Conservation (phyloP, 2,113 vertebrate genomes). For the Salvelinus fontinalis region DNA sequence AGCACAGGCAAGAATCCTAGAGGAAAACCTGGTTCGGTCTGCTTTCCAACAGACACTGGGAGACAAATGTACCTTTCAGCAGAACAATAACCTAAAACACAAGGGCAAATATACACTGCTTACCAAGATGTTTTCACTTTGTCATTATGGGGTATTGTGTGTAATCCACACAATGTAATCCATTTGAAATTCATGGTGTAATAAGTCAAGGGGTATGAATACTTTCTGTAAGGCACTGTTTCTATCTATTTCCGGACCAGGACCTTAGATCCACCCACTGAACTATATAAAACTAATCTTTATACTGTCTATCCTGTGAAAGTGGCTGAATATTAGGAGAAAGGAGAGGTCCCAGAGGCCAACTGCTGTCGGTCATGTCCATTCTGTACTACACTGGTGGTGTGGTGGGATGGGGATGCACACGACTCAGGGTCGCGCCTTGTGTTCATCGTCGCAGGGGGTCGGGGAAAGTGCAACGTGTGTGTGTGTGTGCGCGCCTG, state of each 20-base stretch:
- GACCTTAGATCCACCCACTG: constrained; percentile 17
- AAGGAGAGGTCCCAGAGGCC: constrained; percentile 27
- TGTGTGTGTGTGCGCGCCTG: neutral
- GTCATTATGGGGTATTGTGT: no score
- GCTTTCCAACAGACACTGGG: no score
- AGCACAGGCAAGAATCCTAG: no score
- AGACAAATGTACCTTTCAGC: no score
- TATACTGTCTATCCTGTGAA: neutral
- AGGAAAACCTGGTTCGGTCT: no score
- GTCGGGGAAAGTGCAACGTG: neutral
- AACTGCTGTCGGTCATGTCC: constrained; percentile 48
- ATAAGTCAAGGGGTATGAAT: no score
- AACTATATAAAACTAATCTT: constrained; percentile 2
- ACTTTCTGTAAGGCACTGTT: no score
- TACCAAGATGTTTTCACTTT: no score
- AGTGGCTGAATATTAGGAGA: neutral
- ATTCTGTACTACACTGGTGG: constrained; percentile 39
- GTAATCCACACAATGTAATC: no score
- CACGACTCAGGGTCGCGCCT: constrained; percentile 38
- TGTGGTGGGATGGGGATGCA: constrained; percentile 27
- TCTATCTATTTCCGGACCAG: neutral
- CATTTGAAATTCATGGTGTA: no score
- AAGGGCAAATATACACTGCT: no score
- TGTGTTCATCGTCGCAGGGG: constrained; percentile 40
- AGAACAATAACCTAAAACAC: no score